phyloP scores from a whole-genome alignment of 1,140 invertebrate species.

The Eriocheir sinensis region DNA sequence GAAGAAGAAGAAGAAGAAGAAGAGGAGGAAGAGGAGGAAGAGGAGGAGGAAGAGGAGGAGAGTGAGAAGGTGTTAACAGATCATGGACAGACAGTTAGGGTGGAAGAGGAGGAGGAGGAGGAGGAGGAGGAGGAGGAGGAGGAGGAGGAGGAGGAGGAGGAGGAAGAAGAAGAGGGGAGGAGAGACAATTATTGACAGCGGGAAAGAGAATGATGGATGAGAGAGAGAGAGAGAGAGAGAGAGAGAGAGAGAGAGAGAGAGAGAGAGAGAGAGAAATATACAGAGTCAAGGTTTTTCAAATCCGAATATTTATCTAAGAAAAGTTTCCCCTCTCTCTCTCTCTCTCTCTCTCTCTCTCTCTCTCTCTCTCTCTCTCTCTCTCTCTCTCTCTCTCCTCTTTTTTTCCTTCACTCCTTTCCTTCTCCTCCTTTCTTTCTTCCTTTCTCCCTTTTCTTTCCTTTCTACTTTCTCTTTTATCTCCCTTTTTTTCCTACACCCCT shows the following conservation, averaged over 20 bases:
- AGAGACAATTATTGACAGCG: neutral
- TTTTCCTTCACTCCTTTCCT: neutral
- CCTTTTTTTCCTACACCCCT: neutral
- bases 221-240: slow-evolving; percentile 14
- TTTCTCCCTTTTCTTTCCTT: neutral
- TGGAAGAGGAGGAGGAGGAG: neutral
- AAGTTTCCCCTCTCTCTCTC: neutral
- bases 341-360: slow-evolving; percentile 20
- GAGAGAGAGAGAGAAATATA: slow-evolving; percentile 34
- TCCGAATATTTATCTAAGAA: neutral
- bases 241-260: slow-evolving; percentile 48
- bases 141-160: neutral
- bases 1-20: neutral
- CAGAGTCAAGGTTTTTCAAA: neutral
- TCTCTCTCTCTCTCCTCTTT: neutral
- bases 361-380: slow-evolving; percentile 27
- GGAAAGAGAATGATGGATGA: neutral
- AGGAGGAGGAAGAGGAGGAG: neutral
- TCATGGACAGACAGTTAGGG: neutral
- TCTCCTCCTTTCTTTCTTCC: neutral
- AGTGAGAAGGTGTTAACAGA: no score
- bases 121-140: neutral
- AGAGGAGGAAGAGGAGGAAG: neutral
- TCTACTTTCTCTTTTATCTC: neutral
- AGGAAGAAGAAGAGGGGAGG: neutral